A percentile compares a stretch with the other conserved stretches of the same genome.
phyloP scores from a whole-genome alignment of 2,113 vertebrate species.

The Sphyrna mokarran region DNA sequence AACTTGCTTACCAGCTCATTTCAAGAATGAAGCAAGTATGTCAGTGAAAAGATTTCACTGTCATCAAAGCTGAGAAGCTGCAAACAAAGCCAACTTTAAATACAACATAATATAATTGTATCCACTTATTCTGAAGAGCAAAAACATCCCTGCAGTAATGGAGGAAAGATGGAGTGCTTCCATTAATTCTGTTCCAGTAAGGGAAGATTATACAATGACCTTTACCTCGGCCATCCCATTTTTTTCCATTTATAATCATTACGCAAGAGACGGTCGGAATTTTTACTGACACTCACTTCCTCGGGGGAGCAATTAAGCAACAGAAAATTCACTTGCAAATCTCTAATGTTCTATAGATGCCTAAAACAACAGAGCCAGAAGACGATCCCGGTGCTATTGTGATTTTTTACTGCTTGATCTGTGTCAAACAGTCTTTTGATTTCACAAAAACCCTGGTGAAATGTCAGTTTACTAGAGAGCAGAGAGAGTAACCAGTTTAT shows the following conservation, averaged over 20 bases:
- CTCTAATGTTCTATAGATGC: slow-evolving; percentile 43
- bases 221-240: slow-evolving; percentile 68
- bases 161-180: slow-evolving; percentile 59
- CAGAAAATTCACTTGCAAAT: slow-evolving; percentile 62
- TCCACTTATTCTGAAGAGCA: neutral
- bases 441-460: slow-evolving; percentile 35
- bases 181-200: slow-evolving; percentile 82
- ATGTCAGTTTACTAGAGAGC: neutral
- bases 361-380: slow-evolving; percentile 48
- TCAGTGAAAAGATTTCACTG: neutral
- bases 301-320: slow-evolving; percentile 71
- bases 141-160: slow-evolving; percentile 34
- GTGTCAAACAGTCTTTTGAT: slow-evolving; percentile 27
- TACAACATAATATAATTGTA: slow-evolving; percentile 15
- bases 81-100: neutral
- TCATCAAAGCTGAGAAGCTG: slow-evolving; percentile 18
- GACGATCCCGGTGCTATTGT: slow-evolving; percentile 5
- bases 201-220: slow-evolving; percentile 73
- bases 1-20: slow-evolving; percentile 2
- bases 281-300: slow-evolving; percentile 65
- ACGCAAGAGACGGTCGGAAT: slow-evolving; percentile 66
- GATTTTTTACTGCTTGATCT: slow-evolving; percentile 9
- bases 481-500: neutral
- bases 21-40: neutral
- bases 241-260: slow-evolving; percentile 86